Conservation (phyloP, 2,888 invertebrate genomes). For the Phortica okadai region DNA sequence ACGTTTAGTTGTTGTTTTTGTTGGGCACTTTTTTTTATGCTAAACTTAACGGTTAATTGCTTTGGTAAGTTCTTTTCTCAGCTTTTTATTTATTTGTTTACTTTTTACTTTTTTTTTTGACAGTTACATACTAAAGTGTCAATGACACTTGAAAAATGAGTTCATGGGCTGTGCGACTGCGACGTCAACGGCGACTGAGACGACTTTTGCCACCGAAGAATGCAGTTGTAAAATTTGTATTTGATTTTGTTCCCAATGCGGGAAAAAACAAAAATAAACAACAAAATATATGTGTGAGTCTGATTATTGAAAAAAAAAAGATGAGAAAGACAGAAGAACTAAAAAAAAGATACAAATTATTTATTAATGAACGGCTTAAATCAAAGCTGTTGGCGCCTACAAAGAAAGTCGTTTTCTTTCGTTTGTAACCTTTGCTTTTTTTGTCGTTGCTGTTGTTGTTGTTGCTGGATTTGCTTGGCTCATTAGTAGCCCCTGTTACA, state of each 20-base stretch:
- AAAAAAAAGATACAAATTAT: background rate
- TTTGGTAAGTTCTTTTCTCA: background rate
- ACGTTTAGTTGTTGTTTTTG: background rate
- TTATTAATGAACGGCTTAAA: conserved; percentile 10
- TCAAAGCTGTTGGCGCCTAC: conserved; percentile 13
- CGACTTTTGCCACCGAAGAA: background rate
- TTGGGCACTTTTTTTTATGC: background rate
- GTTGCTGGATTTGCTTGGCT: background rate
- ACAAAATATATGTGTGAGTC: background rate
- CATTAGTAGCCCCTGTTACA: conserved; percentile 15
- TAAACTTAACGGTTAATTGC: conserved; percentile 7
- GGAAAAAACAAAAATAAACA: background rate
- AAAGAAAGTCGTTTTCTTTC: background rate
- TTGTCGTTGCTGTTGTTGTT: conserved; percentile 6
- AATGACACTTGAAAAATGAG: conserved; percentile 29
- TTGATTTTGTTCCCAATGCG: conserved; percentile 12
- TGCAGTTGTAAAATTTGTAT: conserved; percentile 43
- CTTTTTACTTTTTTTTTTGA: conserved; percentile 24
- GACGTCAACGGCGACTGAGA: background rate
- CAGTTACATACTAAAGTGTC: conserved; percentile 29
- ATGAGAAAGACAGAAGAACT: background rate
- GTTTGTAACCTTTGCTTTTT: background rate
- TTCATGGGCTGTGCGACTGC: conserved; percentile 2
- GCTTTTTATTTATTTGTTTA: background rate
- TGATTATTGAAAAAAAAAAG: background rate